phyloP scores from a whole-genome alignment of 2,888 invertebrate species.

The Imbricaverruca yamaguchii region DNA sequence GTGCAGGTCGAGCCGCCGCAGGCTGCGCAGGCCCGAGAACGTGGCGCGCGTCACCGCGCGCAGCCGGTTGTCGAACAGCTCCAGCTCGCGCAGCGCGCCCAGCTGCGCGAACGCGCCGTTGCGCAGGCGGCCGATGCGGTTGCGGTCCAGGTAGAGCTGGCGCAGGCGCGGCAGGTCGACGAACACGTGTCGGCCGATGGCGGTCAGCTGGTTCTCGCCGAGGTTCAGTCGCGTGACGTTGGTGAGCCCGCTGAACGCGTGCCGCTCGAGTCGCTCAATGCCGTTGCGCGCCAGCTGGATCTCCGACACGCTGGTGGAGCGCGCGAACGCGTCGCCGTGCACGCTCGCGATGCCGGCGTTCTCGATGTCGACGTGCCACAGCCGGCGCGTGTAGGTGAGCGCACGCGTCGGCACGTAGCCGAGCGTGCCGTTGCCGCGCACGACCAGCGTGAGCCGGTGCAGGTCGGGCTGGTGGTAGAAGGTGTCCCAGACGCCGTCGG shows the following conservation, averaged over 20 bases:
- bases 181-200: constrained; percentile 64
- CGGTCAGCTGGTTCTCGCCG: constrained; percentile 66
- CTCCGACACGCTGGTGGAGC: constrained; percentile 59
- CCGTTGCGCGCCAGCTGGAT: constrained; percentile 59
- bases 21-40: constrained; percentile 55
- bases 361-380: constrained; percentile 60
- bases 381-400: constrained; percentile 45
- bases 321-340: constrained; percentile 63
- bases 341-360: constrained; percentile 64
- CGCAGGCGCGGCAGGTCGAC: constrained; percentile 57
- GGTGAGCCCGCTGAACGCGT: constrained; percentile 64
- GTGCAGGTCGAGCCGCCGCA: constrained; percentile 64
- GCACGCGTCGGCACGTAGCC: constrained; percentile 58
- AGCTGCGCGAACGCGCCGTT: constrained; percentile 37
- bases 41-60: constrained; percentile 39
- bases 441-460: constrained; percentile 50
- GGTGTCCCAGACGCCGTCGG: constrained; percentile 54
- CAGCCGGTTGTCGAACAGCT: constrained; percentile 53
- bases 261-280: constrained; percentile 58
- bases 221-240: constrained; percentile 61
- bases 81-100: constrained; percentile 35
- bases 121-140: constrained; percentile 36
- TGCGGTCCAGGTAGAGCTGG: constrained; percentile 36
- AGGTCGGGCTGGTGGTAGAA: constrained; percentile 56
- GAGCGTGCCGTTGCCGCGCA: constrained; percentile 63